Evolutionary conservation across 2,113 vertebrate species (phyloP), one percentile per base, ranked within the genome.

Genomic region (Osmerus eperlanus): DNA sequence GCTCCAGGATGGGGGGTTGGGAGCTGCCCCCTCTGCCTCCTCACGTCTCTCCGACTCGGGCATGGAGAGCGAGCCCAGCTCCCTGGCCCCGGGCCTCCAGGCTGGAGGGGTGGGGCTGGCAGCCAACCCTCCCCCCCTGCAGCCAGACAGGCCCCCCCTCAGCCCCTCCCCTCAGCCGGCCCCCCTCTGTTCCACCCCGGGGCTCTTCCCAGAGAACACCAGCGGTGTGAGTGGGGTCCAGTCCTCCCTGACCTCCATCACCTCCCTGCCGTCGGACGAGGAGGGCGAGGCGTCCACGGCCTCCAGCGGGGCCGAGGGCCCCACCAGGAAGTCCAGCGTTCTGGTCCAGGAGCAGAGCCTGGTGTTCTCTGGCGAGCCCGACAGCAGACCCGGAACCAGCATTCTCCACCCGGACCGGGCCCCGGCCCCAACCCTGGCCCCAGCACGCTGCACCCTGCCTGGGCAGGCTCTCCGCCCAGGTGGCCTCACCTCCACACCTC

Each of bases 241-340:
- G 76, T 99, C 97, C 52, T 99, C 97, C 23, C 88, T 99, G 72
- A 98, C 97, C n/a, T 99, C 97, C 41, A 98, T 98, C 84, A 98
- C 97, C 81, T 98, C 97, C 21, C 86, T 99, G 51, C 96, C 97
- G 70, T 98, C 96, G 64, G 96, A 97, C 77, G 96, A 98, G 68
- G 97, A 99, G 75, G 93, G 91, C 0, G 96, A 96, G 82, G 92
- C 85, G 80, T 95, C 92, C 32, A 94, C 91, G 81, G 86, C 89
- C 75, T 91, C 91, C 85, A 76, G 88, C 80, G 92, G 83, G 70
- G 86, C 87, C 87, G 93, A 92, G 75, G 78, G 70, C 65, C 76
- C 67, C 77, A 84, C 75, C 74, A 91, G 87, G 79, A 94, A 91
- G 70, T 89, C 94, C 69, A 93, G 90, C 75, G 78, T 92, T 61